Evolutionary conservation across 2,888 invertebrate genomes (phyloP).

Genomic region (Dascillus cervinus): DNA sequence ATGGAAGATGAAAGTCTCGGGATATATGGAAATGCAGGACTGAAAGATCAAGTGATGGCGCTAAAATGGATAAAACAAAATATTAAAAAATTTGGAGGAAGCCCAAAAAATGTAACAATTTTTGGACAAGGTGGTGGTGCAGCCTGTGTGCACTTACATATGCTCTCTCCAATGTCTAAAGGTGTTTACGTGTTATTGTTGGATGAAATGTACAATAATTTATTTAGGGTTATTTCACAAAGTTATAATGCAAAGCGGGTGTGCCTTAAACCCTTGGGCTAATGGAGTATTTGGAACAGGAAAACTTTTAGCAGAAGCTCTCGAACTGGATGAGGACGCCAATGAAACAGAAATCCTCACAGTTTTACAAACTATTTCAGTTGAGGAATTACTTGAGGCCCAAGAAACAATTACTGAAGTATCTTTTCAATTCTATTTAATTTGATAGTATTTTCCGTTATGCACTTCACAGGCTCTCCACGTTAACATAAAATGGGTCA

Average conservation of each 20-base stretch:
- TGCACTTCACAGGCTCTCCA: conserved; percentile 7
- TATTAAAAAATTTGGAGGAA: conserved; percentile 45
- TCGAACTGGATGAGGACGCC: no score
- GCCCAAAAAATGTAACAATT: conserved; percentile 46
- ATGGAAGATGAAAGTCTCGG: conserved; percentile 41
- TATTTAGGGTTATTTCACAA: conserved; percentile 32
- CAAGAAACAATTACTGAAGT: conserved; percentile 19
- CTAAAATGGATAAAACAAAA: conserved; percentile 47
- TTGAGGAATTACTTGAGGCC: conserved; percentile 10
- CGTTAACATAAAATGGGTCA: conserved; percentile 9
- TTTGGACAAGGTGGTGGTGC: conserved; percentile 50
- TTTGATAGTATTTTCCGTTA: conserved; percentile 1
- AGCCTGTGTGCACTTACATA: conserved; percentile 43
- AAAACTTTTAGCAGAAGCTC: conserved; percentile 3
- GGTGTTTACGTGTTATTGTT: conserved; percentile 37
- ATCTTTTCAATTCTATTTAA: conserved; percentile 3
- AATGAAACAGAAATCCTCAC: conserved; percentile 35
- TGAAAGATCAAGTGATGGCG: conserved; percentile 48
- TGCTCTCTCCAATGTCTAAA: conserved; percentile 44
- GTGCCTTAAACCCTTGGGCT: conserved; percentile 29
- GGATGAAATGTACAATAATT: conserved; percentile 23
- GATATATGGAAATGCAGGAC: conserved; percentile 47
- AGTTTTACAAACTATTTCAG: conserved; percentile 28
- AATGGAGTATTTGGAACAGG: conserved; percentile 9
- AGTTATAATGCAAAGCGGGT: conserved; percentile 34